Evolutionary conservation across 2,888 invertebrate genomes (phyloP).

Genomic region (Cryptocephalus moraei): DNA sequence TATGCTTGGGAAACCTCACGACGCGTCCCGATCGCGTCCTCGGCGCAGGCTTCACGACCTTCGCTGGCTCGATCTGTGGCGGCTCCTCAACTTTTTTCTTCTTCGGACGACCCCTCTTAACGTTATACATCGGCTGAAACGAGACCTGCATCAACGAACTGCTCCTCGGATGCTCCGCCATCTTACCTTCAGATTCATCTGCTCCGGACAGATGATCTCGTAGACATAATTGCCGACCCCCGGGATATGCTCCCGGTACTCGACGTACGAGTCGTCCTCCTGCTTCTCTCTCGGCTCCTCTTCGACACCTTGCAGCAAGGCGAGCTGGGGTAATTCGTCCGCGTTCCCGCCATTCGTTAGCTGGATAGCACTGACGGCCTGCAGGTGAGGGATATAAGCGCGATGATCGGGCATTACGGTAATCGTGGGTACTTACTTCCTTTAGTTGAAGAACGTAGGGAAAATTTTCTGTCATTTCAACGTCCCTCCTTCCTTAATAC

Average conservation of each 20-base stretch:
- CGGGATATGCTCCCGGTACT: not conserved
- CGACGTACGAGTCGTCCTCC: not conserved
- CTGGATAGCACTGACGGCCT: conserved; percentile 1
- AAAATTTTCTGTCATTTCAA: not conserved
- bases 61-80: conserved; percentile 2
- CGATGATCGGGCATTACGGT: too few species aligned
- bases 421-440: not conserved
- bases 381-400: not conserved
- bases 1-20: conserved; percentile 30
- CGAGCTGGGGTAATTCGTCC: conserved; percentile 3
- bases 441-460: conserved; percentile 1
- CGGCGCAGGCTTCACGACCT: conserved; percentile 16
- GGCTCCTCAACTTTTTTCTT: conserved; percentile 16
- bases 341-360: not conserved
- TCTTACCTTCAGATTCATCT: conserved; percentile 20
- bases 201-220: conserved; percentile 30
- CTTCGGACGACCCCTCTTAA: conserved; percentile 27
- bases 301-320: conserved; percentile 2
- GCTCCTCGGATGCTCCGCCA: too few species aligned
- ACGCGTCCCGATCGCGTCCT: conserved; percentile 32
- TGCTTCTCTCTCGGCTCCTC: too few species aligned
- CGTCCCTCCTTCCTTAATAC: too few species aligned
- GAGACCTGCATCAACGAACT: too few species aligned
- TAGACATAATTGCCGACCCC: conserved; percentile 20
- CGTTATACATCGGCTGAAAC: too few species aligned